A percentile compares a stretch with the other conserved stretches of the same genome.
phyloP scores from a whole-genome alignment of 2,797 vertebrate genomes.

The Eulemur albifrons region DNA sequence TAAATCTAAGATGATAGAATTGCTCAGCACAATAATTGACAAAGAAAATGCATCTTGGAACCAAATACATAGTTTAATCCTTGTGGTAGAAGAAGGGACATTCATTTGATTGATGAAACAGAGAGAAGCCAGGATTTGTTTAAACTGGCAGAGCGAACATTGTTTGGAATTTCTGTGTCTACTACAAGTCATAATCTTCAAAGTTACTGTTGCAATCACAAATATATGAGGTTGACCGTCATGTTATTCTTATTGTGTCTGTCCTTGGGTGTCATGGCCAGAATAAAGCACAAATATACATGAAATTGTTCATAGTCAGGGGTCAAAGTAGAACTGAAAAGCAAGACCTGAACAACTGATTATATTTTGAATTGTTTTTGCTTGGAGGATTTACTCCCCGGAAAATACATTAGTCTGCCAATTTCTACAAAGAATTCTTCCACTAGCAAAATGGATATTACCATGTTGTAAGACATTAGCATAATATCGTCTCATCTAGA shows the following conservation, averaged over 20 bases:
- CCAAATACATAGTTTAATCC: background rate
- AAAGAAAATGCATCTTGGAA: slow-evolving; percentile 44
- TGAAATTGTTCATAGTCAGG: background rate
- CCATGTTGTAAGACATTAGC: background rate
- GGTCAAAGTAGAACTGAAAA: slow-evolving; percentile 20
- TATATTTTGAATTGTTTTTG: slow-evolving; percentile 29
- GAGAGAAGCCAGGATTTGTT: slow-evolving; percentile 17
- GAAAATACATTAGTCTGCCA: background rate
- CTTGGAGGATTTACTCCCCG: slow-evolving; percentile 8
- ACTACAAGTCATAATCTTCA: background rate
- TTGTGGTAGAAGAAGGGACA: background rate
- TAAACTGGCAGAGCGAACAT: slow-evolving; percentile 34
- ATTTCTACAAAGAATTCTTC: slow-evolving; percentile 19
- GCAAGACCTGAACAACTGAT: background rate
- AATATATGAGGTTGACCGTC: background rate
- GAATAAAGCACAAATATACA: background rate
- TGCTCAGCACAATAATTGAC: slow-evolving; percentile 45
- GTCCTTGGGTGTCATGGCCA: background rate
- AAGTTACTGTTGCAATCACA: slow-evolving; percentile 8
- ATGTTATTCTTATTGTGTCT: background rate
- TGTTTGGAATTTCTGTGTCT: background rate
- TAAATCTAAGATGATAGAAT: slow-evolving; percentile 30
- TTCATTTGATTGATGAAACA: background rate
- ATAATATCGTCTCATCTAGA: background rate
- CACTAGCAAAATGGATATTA: background rate